These are phyloP conservation scores for Bryconaethiops microstoma DNA, from an alignment of 2,797 vertebrate species.

Conservation along the genomic window DNA sequence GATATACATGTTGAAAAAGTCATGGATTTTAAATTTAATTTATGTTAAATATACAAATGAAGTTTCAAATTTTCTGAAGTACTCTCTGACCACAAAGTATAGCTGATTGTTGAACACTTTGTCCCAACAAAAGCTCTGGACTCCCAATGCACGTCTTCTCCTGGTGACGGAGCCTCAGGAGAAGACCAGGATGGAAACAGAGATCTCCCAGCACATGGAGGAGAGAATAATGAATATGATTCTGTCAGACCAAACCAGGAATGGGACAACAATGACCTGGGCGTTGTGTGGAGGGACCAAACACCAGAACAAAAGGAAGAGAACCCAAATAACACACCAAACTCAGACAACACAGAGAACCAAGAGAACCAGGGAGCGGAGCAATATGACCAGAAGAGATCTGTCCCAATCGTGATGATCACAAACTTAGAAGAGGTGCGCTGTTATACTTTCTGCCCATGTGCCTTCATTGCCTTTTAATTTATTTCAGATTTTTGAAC, in stretches of 20 bases:
- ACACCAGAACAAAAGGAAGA: neutral
- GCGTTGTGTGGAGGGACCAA: neutral
- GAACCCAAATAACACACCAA: neutral
- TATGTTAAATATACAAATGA: neutral
- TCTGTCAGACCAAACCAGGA: neutral
- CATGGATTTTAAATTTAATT: neutral
- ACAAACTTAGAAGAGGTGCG: constrained; percentile 70
- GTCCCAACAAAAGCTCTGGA: constrained; percentile 7
- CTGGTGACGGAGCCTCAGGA: neutral
- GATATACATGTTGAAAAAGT: neutral
- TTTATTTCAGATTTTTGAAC: neutral
- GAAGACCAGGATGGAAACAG: constrained; percentile 11
- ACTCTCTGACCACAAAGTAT: neutral
- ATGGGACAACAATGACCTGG: neutral
- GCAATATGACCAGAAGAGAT: neutral
- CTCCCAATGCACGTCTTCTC: constrained; percentile 12
- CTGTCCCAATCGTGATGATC: constrained; percentile 61
- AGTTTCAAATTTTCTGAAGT: neutral
- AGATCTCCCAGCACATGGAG: neutral
- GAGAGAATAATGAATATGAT: neutral
- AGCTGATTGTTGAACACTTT: neutral
- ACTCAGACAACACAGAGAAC: constrained; percentile 9
- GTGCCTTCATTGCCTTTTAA: neutral
- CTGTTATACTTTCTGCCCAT: neutral
- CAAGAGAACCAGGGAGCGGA: constrained; percentile 44